Base-by-base conservation (phyloP, 2,113 vertebrate species). In the Ophiodon elongatus region DNA sequence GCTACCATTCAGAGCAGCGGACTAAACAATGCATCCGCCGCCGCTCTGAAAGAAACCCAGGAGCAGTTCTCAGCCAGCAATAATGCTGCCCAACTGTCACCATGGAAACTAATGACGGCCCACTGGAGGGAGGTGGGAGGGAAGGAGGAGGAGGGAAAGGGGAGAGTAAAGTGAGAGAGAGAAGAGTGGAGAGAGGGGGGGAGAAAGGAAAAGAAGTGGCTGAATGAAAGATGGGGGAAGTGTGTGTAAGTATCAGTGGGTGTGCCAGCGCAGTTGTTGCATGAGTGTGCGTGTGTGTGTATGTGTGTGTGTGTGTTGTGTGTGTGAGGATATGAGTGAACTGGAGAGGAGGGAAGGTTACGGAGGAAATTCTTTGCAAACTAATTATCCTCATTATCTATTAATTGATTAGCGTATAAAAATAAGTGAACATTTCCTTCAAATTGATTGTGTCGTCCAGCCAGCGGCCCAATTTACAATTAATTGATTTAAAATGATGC, bases 71-170 rank as follows among this genome's bases (percentile, higher is more conserved):
- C 95, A 95, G 95, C 88, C 96, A 83, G 91, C 94, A 87, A 96
- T 96, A 98, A 97, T 96, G 96, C 97, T 94, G 91, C 94, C 86
- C 94, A 89, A 69, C 83, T 87, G 96, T 99, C 96, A 85, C 97
- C 96, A 97, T 96, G 96, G 97, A 95, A 97, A 99, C 97, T 96
- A 96, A 96, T 96, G 95, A 93, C 92, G 91, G 93, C 90, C 94
- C 79, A 67, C 90, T 73, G 74, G 71, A 73, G 54, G 89, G 83
- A 73, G 87, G 62, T 6, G 67, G 81, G 62, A 37, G 80, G 69
- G 80, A 6, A 11, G 65, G 62, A 64, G 79, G 63, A 37, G 80
- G 67, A 70, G 79, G 73, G 62, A 79, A 65, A 90, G 79, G 77
- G 73, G 62, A 78, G 67, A 89, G 79, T 92, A 78, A 88, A 92